These are phyloP conservation scores for Nycticebus coucang DNA, from an alignment of 2,113 vertebrate species.

Conservation along the genomic window DNA sequence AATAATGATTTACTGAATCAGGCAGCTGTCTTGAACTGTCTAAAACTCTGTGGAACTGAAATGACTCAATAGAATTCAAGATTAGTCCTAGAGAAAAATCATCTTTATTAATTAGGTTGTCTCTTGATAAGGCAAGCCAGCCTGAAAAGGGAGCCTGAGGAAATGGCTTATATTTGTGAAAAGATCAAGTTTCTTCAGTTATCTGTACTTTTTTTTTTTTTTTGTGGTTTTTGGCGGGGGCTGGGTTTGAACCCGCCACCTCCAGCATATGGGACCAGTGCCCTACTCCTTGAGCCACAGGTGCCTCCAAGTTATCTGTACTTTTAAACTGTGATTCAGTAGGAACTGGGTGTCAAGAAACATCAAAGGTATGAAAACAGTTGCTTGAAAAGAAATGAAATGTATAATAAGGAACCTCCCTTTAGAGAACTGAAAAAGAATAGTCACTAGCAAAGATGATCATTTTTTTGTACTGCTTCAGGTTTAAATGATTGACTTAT, in stretches of 20 bases:
- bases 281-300: no score
- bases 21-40: conserved; percentile 18
- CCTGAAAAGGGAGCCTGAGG: neutral
- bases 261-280: no score
- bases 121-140: neutral
- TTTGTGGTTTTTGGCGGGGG: no score
- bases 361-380: conserved; percentile 23
- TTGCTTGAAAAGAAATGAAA: conserved; percentile 30
- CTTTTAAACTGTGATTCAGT: conserved; percentile 23
- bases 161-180: neutral
- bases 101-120: conserved; percentile 30
- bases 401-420: neutral
- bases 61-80: neutral
- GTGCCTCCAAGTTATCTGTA: neutral
- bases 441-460: neutral
- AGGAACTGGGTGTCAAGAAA: neutral
- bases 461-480: conserved; percentile 22
- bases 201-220: conserved; percentile 35
- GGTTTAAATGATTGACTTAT: conserved; percentile 6
- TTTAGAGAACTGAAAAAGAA: conserved; percentile 46
- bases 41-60: neutral
- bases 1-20: neutral
- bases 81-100: conserved; percentile 24
- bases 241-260: no score
- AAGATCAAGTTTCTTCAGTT: conserved; percentile 32